phyloP scores from a whole-genome alignment of 2,113 vertebrate species.

The Gorsachius goisagi region DNA sequence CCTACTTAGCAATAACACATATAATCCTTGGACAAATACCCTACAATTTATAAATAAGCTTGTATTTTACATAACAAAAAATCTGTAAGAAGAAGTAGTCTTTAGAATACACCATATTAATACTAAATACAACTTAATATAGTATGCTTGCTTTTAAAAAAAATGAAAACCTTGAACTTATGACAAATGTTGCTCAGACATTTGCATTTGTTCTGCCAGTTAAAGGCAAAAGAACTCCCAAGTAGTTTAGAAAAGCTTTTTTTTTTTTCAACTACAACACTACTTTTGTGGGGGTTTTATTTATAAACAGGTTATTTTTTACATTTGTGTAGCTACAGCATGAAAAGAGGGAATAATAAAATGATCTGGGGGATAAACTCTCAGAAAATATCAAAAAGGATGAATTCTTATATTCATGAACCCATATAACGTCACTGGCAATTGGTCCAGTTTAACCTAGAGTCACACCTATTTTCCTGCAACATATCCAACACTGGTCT shows the following conservation, averaged over 20 bases:
- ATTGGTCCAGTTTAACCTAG: background rate
- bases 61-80: background rate
- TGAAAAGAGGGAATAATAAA: background rate
- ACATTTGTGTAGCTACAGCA: background rate
- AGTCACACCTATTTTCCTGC: background rate
- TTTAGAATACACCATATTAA: background rate
- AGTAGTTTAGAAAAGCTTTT: background rate
- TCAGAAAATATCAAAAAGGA: background rate
- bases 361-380: background rate
- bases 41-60: background rate
- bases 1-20: background rate
- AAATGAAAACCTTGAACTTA: background rate
- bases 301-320: background rate
- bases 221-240: background rate
- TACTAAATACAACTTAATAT: background rate
- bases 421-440: background rate
- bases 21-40: background rate
- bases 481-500: background rate
- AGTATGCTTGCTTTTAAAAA: background rate
- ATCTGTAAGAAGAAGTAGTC: background rate
- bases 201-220: background rate
- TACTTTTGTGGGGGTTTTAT: background rate
- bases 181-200: background rate
- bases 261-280: background rate
- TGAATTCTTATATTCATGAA: background rate